Conservation (phyloP, 1,140 invertebrate genomes). For the Drosophila kurseongensis region DNA sequence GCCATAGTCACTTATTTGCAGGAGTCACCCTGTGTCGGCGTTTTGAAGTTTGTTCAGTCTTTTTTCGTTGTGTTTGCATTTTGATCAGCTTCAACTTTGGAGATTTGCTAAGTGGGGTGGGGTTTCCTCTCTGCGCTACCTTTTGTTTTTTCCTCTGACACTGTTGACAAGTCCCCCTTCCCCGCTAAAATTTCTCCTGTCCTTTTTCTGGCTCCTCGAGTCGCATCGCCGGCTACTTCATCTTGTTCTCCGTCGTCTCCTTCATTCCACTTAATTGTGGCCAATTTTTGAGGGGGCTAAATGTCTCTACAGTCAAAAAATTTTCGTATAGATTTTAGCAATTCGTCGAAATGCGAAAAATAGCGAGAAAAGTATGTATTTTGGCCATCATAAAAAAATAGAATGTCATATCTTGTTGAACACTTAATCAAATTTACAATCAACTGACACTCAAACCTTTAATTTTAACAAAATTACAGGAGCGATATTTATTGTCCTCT, state of each 20-base stretch:
- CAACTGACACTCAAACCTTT: no score
- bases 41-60: constrained; percentile 63
- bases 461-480: no score
- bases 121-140: constrained; percentile 12
- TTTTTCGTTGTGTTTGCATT: constrained; percentile 45
- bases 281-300: constrained; percentile 18
- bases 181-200: constrained; percentile 1
- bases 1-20: constrained; percentile 4
- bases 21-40: constrained; percentile 34
- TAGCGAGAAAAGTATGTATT: no score
- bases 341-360: no score
- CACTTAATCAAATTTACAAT: no score
- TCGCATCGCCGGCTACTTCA: constrained; percentile 36
- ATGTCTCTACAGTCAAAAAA: constrained; percentile 7
- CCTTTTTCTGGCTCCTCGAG: constrained; percentile 21
- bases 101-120: constrained; percentile 3
- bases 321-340: no score
- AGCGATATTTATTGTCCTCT: no score
- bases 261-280: constrained; percentile 44
- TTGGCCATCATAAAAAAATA: no score
- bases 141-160: constrained; percentile 15
- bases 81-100: constrained; percentile 38
- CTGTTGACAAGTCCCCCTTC: constrained; percentile 33
- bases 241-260: constrained; percentile 23
- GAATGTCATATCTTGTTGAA: no score